Evolutionary conservation across 2,888 invertebrate genomes (phyloP).

Genomic region (Netelia fuscicornis): DNA sequence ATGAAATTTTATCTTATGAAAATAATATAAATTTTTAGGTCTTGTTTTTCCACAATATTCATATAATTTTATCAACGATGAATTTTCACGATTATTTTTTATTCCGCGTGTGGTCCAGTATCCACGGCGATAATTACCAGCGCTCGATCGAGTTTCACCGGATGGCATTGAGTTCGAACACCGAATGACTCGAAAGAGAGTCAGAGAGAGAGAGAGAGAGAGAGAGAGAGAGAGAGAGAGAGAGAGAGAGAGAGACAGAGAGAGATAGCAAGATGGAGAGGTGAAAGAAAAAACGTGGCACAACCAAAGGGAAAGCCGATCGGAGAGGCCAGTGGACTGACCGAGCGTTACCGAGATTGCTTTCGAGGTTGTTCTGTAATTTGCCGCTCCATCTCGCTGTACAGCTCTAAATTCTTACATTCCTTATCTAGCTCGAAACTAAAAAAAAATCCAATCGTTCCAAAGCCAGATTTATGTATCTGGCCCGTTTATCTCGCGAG

Average conservation of each 20-base stretch:
- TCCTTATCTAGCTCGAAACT: constrained; percentile 12
- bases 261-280: background rate
- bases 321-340: constrained; percentile 27
- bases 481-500: constrained; percentile 36
- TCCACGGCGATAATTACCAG: background rate
- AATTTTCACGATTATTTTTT: background rate
- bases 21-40: background rate
- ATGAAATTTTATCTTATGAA: background rate
- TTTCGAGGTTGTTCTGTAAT: constrained; percentile 6
- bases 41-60: background rate
- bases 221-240: constrained; percentile 1
- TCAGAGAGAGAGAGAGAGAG: no score
- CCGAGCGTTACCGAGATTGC: constrained; percentile 44
- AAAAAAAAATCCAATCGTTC: constrained; percentile 9
- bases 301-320: constrained; percentile 48
- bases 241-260: no score
- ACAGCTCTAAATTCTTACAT: constrained; percentile 5
- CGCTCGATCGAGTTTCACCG: constrained; percentile 15
- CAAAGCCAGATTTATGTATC: background rate
- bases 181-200: constrained; percentile 10
- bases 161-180: constrained; percentile 30
- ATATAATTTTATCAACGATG: background rate
- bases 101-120: background rate
- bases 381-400: background rate
- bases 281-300: constrained; percentile 27